Evolutionary conservation across 2,113 vertebrate genomes (phyloP).

Genomic region (Bagarius yarrelli): DNA sequence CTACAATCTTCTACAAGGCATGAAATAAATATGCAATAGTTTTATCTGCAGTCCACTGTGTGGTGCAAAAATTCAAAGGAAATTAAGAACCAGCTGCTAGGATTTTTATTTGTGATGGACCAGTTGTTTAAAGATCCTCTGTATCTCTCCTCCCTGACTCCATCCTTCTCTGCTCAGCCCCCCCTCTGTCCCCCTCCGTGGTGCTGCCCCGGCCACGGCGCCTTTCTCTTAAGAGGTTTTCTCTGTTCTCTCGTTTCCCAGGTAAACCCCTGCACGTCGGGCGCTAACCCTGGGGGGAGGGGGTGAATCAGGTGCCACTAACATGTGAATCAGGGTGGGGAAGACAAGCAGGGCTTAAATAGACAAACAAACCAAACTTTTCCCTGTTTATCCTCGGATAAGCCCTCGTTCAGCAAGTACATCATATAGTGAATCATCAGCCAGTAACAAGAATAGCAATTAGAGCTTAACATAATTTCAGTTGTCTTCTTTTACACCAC

Average conservation of each 20-base stretch:
- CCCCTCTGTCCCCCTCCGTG: slow-evolving; percentile 72
- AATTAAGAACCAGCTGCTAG: not conserved
- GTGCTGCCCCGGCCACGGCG: slow-evolving; percentile 70
- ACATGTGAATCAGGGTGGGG: slow-evolving; percentile 42
- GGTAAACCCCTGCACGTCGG: slow-evolving; percentile 72
- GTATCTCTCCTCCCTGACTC: slow-evolving; percentile 51
- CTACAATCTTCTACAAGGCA: not conserved
- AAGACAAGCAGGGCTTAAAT: slow-evolving; percentile 21
- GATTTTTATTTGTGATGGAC: slow-evolving; percentile 27
- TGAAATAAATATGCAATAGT: not conserved
- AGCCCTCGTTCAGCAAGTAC: slow-evolving; percentile 36
- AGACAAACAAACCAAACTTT: slow-evolving; percentile 5
- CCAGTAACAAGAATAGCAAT: not conserved
- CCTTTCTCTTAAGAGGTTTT: slow-evolving; percentile 79
- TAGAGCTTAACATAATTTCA: not conserved
- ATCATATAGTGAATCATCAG: not conserved
- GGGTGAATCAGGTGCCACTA: not conserved
- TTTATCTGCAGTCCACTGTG: not conserved
- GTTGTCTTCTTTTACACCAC: not conserved
- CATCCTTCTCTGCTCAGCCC: slow-evolving; percentile 53
- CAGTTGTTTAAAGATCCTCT: slow-evolving; percentile 46
- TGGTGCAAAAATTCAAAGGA: not conserved
- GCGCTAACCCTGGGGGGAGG: not conserved
- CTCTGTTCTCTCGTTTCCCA: slow-evolving; percentile 80
- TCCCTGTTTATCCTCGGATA: not conserved